Evolutionary conservation across 2,797 vertebrate species (phyloP).

Genomic region (Sebastes cheni): DNA sequence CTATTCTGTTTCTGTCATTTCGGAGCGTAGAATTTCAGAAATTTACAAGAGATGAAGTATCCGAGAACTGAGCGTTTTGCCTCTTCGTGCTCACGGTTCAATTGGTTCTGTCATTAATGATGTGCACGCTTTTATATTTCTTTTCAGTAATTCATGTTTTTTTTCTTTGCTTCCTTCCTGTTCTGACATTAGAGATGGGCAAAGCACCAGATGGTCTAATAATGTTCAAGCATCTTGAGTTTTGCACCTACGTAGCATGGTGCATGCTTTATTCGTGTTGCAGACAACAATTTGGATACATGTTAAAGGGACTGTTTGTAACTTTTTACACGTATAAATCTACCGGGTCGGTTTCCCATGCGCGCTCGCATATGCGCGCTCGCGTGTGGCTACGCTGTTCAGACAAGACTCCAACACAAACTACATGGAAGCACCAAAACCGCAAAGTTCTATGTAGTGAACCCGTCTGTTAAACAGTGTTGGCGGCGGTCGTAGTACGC

Average conservation of each 20-base stretch:
- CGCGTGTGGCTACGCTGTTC: too few relatives aligned
- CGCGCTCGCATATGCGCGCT: too few relatives aligned
- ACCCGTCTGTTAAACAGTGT: too few relatives aligned
- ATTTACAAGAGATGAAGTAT: not conserved
- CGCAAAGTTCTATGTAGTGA: too few relatives aligned
- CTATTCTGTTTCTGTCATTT: conserved; percentile 11
- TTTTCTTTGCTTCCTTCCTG: not conserved
- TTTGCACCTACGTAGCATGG: not conserved
- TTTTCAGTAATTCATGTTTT: not conserved
- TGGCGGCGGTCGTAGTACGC: too few relatives aligned
- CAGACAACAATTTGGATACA: too few relatives aligned
- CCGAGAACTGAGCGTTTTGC: not conserved
- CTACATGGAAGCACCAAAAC: too few relatives aligned
- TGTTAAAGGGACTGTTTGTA: too few relatives aligned
- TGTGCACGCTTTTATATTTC: not conserved
- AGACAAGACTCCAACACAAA: too few relatives aligned
- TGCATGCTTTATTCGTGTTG: not conserved
- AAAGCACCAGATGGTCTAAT: conserved; percentile 16
- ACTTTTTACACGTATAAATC: too few relatives aligned
- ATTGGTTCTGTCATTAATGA: not conserved
- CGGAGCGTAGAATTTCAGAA: not conserved
- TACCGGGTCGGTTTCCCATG: too few relatives aligned
- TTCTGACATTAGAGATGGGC: not conserved
- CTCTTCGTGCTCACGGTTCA: not conserved
- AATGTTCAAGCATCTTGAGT: conserved; percentile 1